Evolutionary conservation across 2,797 vertebrate species (phyloP).

Genomic region (Labroides dimidiatus): DNA sequence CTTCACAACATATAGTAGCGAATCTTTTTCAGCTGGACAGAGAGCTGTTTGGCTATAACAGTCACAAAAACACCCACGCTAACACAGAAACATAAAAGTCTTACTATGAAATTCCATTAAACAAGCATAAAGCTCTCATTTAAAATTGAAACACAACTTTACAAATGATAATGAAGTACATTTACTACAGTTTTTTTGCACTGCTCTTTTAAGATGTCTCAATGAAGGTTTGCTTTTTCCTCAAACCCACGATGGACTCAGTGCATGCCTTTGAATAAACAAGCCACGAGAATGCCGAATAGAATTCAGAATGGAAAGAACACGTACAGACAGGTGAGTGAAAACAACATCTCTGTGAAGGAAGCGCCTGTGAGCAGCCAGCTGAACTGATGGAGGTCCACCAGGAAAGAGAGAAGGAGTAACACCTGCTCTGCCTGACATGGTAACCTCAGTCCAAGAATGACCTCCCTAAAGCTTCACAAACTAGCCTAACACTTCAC

Average conservation of each 20-base stretch:
- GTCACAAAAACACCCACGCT: too few species aligned
- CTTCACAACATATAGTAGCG: too few species aligned
- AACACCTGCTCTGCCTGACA: constrained; percentile 34
- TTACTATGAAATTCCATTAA: too few species aligned
- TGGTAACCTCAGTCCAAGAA: not conserved
- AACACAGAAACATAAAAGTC: not conserved
- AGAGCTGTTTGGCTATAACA: too few species aligned
- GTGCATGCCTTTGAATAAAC: not conserved
- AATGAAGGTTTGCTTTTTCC: not conserved
- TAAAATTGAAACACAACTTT: too few species aligned
- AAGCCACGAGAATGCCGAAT: not conserved
- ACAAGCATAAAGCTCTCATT: too few species aligned
- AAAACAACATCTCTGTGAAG: constrained; percentile 14
- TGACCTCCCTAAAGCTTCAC: not conserved
- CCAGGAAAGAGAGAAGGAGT: constrained; percentile 18
- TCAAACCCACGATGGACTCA: constrained; percentile 3
- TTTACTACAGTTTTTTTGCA: not conserved
- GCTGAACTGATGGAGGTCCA: constrained; percentile 22
- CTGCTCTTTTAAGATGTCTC: not conserved
- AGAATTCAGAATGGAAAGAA: constrained; percentile 26
- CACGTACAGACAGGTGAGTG: constrained; percentile 12
- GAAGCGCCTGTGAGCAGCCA: constrained; percentile 10
- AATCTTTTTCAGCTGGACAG: too few species aligned
- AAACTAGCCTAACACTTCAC: not conserved
- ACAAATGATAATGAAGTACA: too few species aligned